Evolutionary conservation across 2,797 vertebrate species (phyloP).

Genomic region (Australoheros facetus): DNA sequence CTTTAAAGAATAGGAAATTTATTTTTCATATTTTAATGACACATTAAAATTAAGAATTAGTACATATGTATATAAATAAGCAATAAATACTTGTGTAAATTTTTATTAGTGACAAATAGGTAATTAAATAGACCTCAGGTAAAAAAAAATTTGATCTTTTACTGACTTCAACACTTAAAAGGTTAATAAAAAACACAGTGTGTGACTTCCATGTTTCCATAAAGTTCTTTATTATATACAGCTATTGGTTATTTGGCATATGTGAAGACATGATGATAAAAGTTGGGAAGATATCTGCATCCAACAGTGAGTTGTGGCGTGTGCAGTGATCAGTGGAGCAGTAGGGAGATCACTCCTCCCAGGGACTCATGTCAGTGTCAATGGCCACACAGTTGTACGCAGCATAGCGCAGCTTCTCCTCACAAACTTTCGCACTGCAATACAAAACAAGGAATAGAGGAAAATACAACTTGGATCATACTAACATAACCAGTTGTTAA

Average conservation of each 20-base stretch:
- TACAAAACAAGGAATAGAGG: constrained; percentile 2
- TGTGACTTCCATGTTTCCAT: constrained; percentile 29
- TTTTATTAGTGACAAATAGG: background rate
- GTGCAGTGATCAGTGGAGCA: constrained; percentile 39
- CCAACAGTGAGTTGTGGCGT: constrained; percentile 36
- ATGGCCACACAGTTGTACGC: constrained; percentile 99
- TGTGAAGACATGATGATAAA: constrained; percentile 47
- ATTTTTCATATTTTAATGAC: too few relatives aligned
- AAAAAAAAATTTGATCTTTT: background rate
- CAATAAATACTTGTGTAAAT: background rate
- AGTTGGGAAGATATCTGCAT: constrained; percentile 39
- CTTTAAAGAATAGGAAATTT: background rate
- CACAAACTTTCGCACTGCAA: constrained; percentile 92
- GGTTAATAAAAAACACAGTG: background rate
- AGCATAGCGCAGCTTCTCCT: constrained; percentile 97
- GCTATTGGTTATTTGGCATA: constrained; percentile 58
- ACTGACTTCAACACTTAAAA: background rate
- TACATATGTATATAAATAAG: background rate
- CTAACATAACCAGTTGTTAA: background rate
- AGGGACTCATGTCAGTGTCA: constrained; percentile 97
- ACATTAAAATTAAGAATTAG: background rate
- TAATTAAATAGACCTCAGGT: accelerated
- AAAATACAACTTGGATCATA: too few relatives aligned
- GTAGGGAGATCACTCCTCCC: constrained; percentile 89
- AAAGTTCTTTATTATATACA: constrained; percentile 75